Evolutionary conservation across 2,797 vertebrate genomes (phyloP), one percentile per base, ranked within the genome.

Genomic region (Peromyscus melanophrys): DNA sequence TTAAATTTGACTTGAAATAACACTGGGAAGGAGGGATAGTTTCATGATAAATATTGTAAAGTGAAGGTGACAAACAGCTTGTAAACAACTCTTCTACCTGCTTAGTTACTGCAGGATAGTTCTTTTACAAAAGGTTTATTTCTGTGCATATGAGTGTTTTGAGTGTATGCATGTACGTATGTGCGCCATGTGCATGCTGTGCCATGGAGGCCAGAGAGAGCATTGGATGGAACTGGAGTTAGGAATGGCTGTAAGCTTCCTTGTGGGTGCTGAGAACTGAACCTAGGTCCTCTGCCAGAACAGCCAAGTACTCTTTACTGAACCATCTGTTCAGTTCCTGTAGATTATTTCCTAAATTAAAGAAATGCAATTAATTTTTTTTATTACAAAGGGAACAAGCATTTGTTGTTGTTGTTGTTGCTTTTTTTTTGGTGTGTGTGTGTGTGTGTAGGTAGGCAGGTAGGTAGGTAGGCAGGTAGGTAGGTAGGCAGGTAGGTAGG

Each of bases 1-100:
- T 91, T 85, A 67, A 93, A 84, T 71, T 88, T 95, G 90, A 52
- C 31, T 96, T 95, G 81, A 85, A 76, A 73, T 93, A 88, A 52
- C 4, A 40, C 12, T 96, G 81, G 23, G 71, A 92, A 61, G 46
- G 85, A 92, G 67, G 46, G 85, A 55, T 93, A 63, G 52, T 89
- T 84, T 95, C 49, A 82, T 88, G 65, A 90, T 67, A 83, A 91
- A 90, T 87, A 43, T 80, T 40, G 40, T 89, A 89, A 4, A 89
- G 31, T 92, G 57, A 92, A 83, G 17, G 43, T 92, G 59, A 52
- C n/a, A 34, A n/a, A 93, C 88, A 90, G 23, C 37, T 73, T 94
- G 69, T 78, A 49, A 92, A 80, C 9, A 91, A 31, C 63, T 76
- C 19, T 89, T 95, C n/a, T 85, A 0, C 76, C 81, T 95, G 63